Base-by-base conservation (phyloP, 2,113 vertebrate species). In the Lamprologus callipterus region DNA sequence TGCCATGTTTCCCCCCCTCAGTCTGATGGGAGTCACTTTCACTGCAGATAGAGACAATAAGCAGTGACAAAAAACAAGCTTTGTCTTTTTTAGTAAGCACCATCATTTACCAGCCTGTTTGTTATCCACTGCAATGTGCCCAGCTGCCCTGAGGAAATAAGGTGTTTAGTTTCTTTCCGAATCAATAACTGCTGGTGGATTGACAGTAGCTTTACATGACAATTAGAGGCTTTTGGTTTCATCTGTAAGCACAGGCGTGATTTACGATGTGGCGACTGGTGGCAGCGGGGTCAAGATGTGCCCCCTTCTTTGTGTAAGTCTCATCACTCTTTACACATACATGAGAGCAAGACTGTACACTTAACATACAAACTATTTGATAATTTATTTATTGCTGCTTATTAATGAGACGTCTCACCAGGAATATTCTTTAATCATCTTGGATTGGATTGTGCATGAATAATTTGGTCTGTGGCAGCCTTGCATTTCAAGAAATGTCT, bases 161-260 rank as follows among this genome's bases (percentile, higher is more conserved):
- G 7, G 40, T 5, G 1, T 90, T 83, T 78, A 3, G 86, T 90
- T 88, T 94, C 87, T 93, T 83, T 89, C 65, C 19, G 5, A 90
- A 95, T 96, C 95, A 95, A 91, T 95, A 91, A 70, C 31, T 73
- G 31, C 81, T 91, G 85, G 89, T 84, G 88, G 51, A 85, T 55
- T 19, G 57, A 87, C 51, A 47, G 65, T 4, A 54, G 83, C 81
- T 92, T 82, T 89, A 42, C 53, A 49, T 91, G 37, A 85, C 87
- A 90, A 90, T 92, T 88, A 91, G 75, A 81, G 81, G 35, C 51
- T 90, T 88, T 90, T 31, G 87, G 83, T 84, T 90, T 88, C 57
- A 88, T 90, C 84, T 80, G n/a, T 80, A 82, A 82, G 82, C 37
- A 75, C 53, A 83, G 58, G 49, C 40, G 9, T 73, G 85, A 90